Percentiles rank a stretch among this genome's conserved stretches.
phyloP scores from a whole-genome alignment of 2,888 invertebrate species.

The Tinea semifulvella region DNA sequence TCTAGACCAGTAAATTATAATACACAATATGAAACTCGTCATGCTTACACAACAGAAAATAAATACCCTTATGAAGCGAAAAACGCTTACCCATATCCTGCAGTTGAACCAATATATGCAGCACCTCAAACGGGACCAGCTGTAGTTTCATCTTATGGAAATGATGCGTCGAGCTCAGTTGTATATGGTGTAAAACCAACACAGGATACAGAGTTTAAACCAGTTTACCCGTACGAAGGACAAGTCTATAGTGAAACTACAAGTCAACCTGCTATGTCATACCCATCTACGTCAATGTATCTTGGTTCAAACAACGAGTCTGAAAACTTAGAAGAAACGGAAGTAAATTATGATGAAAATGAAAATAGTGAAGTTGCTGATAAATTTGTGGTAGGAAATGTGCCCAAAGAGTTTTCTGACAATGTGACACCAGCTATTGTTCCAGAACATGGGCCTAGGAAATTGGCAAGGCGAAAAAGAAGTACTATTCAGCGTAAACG shows the following conservation, averaged over 20 bases:
- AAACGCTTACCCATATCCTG: constrained; percentile 39
- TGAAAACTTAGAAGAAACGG: constrained; percentile 35
- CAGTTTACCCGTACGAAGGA: constrained; percentile 54
- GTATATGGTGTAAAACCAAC: constrained; percentile 56
- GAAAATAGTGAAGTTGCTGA: constrained; percentile 36
- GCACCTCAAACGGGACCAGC: constrained; percentile 48
- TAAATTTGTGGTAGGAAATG: constrained; percentile 74
- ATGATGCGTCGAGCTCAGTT: constrained; percentile 43
- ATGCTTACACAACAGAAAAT: constrained; percentile 49
- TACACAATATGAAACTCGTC: constrained; percentile 49
- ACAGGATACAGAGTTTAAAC: constrained; percentile 51
- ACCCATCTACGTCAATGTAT: constrained; percentile 56
- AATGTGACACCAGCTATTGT: constrained; percentile 67
- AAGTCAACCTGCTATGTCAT: constrained; percentile 39
- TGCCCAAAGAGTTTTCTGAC: constrained; percentile 67
- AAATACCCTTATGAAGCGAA: constrained; percentile 40
- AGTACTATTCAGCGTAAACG: constrained; percentile 28
- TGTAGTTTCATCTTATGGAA: constrained; percentile 41
- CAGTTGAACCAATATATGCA: constrained; percentile 54
- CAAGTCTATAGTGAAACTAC: constrained; percentile 53
- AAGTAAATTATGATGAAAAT: constrained; percentile 38
- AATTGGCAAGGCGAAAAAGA: constrained; percentile 37
- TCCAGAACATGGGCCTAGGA: constrained; percentile 72
- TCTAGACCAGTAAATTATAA: constrained; percentile 46
- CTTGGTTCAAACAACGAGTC: constrained; percentile 51